A percentile compares a stretch with the other conserved stretches of the same genome.
Conservation (phyloP, 1,140 invertebrate genomes). For the Tetramorium parvispinum region DNA sequence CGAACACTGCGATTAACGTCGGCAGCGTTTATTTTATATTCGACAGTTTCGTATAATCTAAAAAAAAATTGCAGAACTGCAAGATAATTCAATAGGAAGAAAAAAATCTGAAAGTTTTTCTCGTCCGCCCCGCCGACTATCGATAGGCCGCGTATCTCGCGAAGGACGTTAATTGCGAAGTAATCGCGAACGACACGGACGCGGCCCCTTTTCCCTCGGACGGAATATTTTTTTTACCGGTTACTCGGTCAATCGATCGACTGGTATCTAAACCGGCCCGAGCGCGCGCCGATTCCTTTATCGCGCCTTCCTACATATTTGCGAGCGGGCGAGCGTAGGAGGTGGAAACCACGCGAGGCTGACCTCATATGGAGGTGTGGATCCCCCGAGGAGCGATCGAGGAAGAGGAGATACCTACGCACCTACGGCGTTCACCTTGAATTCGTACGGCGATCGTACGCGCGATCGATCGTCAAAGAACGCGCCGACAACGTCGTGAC, state of each 20-base stretch:
- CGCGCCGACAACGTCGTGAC: background rate
- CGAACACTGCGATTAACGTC: background rate
- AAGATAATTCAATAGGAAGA: background rate
- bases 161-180: background rate
- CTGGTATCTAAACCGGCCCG: conserved; percentile 33
- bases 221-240: background rate
- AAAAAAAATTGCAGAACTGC: background rate
- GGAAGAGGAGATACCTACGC: conserved; percentile 68
- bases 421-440: conserved; percentile 31
- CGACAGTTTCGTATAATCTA: background rate
- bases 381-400: conserved; percentile 54
- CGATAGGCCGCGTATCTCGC: background rate
- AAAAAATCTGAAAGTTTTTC: background rate
- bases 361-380: conserved; percentile 61
- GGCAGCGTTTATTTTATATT: background rate
- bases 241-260: conserved; percentile 41
- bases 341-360: conserved; percentile 46
- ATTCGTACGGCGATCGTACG: conserved; percentile 1
- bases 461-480: conserved; percentile 31
- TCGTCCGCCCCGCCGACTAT: background rate
- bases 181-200: background rate
- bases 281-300: conserved; percentile 25
- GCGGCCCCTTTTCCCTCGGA: background rate
- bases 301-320: conserved; percentile 40
- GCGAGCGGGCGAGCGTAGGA: conserved; percentile 43